Conservation (phyloP, 2,797 vertebrate species). For the Yasuhikotakia modesta region DNA sequence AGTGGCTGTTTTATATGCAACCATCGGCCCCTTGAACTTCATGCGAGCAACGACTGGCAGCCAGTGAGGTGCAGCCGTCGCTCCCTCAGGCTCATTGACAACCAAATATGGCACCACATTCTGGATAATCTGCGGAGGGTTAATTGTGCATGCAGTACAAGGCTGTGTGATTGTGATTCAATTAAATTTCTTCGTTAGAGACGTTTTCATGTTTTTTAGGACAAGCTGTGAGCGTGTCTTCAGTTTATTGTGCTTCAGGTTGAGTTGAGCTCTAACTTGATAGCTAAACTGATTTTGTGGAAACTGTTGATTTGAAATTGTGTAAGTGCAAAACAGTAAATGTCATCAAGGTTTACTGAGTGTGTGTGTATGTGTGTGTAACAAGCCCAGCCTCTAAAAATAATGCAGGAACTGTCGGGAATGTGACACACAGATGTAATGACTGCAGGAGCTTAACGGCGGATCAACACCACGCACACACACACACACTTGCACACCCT, state of each 20-base stretch:
- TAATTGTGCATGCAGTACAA: conserved; percentile 12
- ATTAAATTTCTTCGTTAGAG: background rate
- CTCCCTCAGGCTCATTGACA: conserved; percentile 34
- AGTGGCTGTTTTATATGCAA: conserved; percentile 32
- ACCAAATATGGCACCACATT: conserved; percentile 21
- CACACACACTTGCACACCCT: conserved; percentile 45
- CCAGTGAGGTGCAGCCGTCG: conserved; percentile 18
- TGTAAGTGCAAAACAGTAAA: conserved; percentile 22
- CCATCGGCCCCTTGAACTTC: conserved; percentile 16
- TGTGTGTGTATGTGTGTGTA: conserved; percentile 51
- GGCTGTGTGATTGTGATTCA: background rate
- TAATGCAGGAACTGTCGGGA: conserved; percentile 58
- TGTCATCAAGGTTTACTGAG: conserved; percentile 25
- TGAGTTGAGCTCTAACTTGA: background rate
- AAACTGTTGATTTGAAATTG: conserved; percentile 18
- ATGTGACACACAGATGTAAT: conserved; percentile 61
- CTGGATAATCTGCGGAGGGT: conserved; percentile 18
- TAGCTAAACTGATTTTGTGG: conserved; percentile 18
- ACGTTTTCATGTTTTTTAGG: background rate
- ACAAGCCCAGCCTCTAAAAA: conserved; percentile 62
- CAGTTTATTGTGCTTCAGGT: conserved; percentile 9
- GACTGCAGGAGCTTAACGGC: conserved; percentile 58
- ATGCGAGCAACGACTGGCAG: conserved; percentile 38
- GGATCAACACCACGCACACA: conserved; percentile 54
- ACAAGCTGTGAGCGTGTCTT: background rate